These are phyloP conservation scores for Prosopocoilus inquinatus DNA, from an alignment of 2,888 invertebrate genomes.

Conservation along the genomic window DNA sequence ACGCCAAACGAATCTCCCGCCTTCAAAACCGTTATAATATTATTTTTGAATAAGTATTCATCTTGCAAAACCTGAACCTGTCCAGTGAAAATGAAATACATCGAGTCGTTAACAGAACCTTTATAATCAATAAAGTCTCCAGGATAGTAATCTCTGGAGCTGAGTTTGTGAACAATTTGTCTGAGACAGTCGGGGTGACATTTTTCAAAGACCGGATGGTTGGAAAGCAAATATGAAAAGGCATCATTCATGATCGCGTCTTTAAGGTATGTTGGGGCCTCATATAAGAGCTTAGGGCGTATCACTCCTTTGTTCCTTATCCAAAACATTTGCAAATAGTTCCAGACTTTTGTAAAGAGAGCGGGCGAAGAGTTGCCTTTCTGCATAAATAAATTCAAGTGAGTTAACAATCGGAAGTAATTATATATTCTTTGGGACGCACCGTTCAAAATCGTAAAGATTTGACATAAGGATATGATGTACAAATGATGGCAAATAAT, in stretches of 20 bases:
- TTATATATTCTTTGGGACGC: neutral
- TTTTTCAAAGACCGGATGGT: conserved; percentile 19
- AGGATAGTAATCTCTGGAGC: conserved; percentile 12
- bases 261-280: conserved; percentile 23
- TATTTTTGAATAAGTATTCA: conserved; percentile 16
- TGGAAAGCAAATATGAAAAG: conserved; percentile 16
- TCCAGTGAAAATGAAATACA: conserved; percentile 25
- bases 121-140: conserved; percentile 21
- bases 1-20: conserved; percentile 23
- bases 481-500: conserved; percentile 8
- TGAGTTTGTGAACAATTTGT: conserved; percentile 15
- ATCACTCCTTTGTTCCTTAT: conserved; percentile 6
- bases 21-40: conserved; percentile 14
- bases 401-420: conserved; percentile 4
- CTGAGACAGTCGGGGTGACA: conserved; percentile 23
- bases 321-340: conserved; percentile 14
- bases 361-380: conserved; percentile 14
- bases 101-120: conserved; percentile 19
- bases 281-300: conserved; percentile 8
- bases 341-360: conserved; percentile 8
- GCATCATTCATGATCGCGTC: conserved; percentile 20
- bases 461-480: conserved; percentile 11
- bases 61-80: conserved; percentile 23
- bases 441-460: conserved; percentile 11
- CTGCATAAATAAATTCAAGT: conserved; percentile 15